These are phyloP conservation scores for Papilio demoleus DNA, from an alignment of 2,888 invertebrate species.

Conservation along the genomic window DNA sequence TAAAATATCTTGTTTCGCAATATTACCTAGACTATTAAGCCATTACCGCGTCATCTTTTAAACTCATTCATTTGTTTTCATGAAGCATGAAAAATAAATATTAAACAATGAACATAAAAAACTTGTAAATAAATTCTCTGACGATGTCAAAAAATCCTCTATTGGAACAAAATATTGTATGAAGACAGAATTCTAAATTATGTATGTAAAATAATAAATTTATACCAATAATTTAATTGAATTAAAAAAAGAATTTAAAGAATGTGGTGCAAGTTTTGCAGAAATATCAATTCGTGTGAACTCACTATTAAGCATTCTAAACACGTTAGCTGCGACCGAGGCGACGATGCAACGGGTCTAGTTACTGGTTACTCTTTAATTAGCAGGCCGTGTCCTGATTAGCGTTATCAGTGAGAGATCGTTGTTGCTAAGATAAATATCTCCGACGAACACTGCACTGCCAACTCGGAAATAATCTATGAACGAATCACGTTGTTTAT, in stretches of 20 bases:
- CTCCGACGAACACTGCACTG: constrained; percentile 44
- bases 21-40: too few species aligned
- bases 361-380: constrained; percentile 47
- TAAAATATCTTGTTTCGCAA: too few species aligned
- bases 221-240: not conserved
- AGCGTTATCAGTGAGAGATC: constrained; percentile 52
- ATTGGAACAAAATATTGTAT: too few species aligned
- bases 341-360: constrained; percentile 29
- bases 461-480: constrained; percentile 28
- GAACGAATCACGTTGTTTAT: constrained; percentile 17
- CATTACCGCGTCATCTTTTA: too few species aligned
- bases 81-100: too few species aligned
- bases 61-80: too few species aligned
- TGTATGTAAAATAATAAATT: too few species aligned
- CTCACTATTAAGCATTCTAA: constrained; percentile 30
- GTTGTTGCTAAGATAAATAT: constrained; percentile 51
- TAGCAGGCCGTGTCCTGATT: constrained; percentile 52
- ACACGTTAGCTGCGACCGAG: constrained; percentile 23
- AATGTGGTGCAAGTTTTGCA: constrained; percentile 6
- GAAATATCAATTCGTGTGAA: constrained; percentile 23
- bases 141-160: not conserved
- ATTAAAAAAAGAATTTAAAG: not conserved
- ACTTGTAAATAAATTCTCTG: too few species aligned
- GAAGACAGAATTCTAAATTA: too few species aligned
- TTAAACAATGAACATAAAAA: too few species aligned